Base-by-base conservation (phyloP, 2,113 vertebrate genomes). In the Callionymus lyra region DNA sequence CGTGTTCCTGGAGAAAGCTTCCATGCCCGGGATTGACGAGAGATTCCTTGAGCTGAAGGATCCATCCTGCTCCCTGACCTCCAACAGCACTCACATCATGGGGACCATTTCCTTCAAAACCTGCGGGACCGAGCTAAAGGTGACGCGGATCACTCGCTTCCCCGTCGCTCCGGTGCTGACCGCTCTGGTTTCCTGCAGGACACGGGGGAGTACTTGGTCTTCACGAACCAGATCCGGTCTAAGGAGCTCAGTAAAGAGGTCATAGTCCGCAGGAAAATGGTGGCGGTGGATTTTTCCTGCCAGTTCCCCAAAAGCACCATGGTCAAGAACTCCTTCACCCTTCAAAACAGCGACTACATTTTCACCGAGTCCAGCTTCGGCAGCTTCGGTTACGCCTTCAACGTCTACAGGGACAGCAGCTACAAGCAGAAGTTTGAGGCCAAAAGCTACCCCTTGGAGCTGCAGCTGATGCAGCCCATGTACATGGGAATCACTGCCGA, bases 311-410 rank as follows among this genome's bases (percentile, higher is more conserved):
- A 87, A 65, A 17, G 27, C 34, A 18, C 62, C 42, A 68, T 50
- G 10, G 56, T 85, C 44, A 79, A 80, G 33, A 68, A 15, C 12
- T 65, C 48, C 47, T 85, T 68, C 53, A 59, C 42, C 2, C 34
- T 80, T 40, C 61, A 77, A 14, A 63, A 76, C 2, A 55, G 74
- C 0, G 73, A 82, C 57, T 86, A 80, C 36, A 58, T 85, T 2
- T 85, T 87, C 63, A 80, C 79, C 0, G 79, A 86, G 64, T 78
- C 80, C 38, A 77, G 45, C 47, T 83, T 86, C 0, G 84, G 82
- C 43, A 87, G 72, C 32, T 87, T 86, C 3, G 62, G 75, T 41
- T 87, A 82, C 49, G 38, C 58, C 0, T 85, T 87, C 38, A 73
- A 85, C 9, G 70, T 86, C 1, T 86, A 53, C 37, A 43, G 2